Percentiles rank a stretch among this genome's conserved stretches.
phyloP scores from a whole-genome alignment of 2,113 vertebrate species.

The Clarias gariepinus region DNA sequence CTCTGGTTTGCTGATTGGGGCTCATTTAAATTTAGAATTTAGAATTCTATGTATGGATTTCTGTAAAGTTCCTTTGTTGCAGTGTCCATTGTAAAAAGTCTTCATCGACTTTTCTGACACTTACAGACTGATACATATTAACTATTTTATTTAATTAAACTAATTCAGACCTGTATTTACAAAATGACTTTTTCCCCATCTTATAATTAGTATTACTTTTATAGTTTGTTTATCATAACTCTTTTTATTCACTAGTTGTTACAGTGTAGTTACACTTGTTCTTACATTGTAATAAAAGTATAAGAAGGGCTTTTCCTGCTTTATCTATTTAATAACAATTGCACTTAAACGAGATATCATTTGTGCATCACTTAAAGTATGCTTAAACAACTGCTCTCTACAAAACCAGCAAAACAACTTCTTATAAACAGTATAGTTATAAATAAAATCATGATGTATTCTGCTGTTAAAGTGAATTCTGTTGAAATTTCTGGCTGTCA shows the following conservation, averaged over 20 bases:
- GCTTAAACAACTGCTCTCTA: not conserved
- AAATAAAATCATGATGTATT: not conserved
- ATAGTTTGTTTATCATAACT: not conserved
- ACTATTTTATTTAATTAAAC: not conserved
- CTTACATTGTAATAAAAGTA: not conserved
- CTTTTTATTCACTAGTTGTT: not conserved
- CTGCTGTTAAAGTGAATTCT: constrained; percentile 1
- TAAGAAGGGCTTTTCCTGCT: not conserved
- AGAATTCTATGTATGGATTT: no score
- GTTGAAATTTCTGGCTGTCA: not conserved
- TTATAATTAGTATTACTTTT: not conserved
- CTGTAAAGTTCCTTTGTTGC: no score
- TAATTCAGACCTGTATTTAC: not conserved
- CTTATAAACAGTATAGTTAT: not conserved
- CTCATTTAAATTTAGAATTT: no score
- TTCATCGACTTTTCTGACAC: not conserved
- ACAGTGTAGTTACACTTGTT: not conserved
- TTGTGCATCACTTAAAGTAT: not conserved
- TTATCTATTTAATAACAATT: not conserved
- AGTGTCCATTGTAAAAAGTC: not conserved
- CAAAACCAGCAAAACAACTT: not conserved
- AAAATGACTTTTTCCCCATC: not conserved
- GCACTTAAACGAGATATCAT: not conserved
- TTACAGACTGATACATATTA: not conserved
- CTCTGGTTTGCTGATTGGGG: not conserved